Evolutionary conservation across 2,797 vertebrate species (phyloP), one percentile per base, ranked within the genome.

Genomic region (Pangasius macronema): DNA sequence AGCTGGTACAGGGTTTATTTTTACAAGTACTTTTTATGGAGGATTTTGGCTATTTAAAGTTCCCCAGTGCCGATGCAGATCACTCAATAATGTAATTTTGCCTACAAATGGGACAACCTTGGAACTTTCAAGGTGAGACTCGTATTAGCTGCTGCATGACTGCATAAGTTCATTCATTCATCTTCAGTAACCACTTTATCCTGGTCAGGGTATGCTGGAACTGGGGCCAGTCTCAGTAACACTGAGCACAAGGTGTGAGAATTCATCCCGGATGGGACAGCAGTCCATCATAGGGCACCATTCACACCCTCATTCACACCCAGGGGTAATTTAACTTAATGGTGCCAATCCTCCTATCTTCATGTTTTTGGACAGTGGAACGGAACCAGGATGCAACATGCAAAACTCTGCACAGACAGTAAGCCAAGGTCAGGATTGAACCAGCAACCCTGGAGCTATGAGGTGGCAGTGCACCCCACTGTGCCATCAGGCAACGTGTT

Each of bases 31-130:
- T n/a, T 82, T 49, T 33, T 42, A 42, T 18, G 13, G 24, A 46
- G 36, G 22, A n/a, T 82, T 46, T 42, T 42, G 79, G 57, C 55
- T 42, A 81, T 61, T 81, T 81, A 81, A 81, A 39, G 3, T 61
- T 42, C 55, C 77, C 6, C 30, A 27, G 22, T 42, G 36, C 36
- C 7, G 36, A 81, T 39, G 3, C 22, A 61, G 79, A 81, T 61
- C 33, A 81, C 53, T 11, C 51, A 22, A 0, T 61, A 61, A 36
- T 36, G 53, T 57, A 79, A 79, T 80, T 57, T 22, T 80, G 77
- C 30, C 20, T 24, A 82, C 36, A 61, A 42, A 61, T 42, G 22
- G 14, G 33, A 59, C 18, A 57, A 10, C 51, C 53, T 79, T n/a
- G 3, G 53, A 24, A 39, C 8, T 77, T 77, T 77, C n/a, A 77